phyloP scores from a whole-genome alignment of 2,888 invertebrate species.

The Ametastegia equiseti region DNA sequence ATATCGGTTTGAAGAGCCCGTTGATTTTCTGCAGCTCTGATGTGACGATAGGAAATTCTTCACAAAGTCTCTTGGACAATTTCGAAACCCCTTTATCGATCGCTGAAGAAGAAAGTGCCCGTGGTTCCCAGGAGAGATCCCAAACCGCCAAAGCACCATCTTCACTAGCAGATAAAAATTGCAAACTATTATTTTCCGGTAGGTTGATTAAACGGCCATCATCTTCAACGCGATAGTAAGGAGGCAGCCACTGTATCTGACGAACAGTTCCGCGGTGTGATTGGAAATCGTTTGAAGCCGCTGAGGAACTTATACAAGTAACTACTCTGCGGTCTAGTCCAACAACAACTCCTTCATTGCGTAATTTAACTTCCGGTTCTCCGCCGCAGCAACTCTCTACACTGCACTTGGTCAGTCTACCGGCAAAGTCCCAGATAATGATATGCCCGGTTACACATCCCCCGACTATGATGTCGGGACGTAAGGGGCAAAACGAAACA shows the following conservation, averaged over 20 bases:
- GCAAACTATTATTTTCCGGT: conserved; percentile 56
- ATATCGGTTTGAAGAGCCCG: conserved; percentile 72
- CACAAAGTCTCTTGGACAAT: conserved; percentile 50
- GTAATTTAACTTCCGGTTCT: conserved; percentile 50
- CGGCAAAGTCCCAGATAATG: conserved; percentile 69
- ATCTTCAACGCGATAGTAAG: conserved; percentile 74
- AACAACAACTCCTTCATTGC: conserved; percentile 32
- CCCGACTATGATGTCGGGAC: conserved; percentile 67
- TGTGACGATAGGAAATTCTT: background rate
- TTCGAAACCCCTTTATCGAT: conserved; percentile 28
- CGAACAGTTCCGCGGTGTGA: conserved; percentile 81
- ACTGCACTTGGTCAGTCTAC: conserved; percentile 42
- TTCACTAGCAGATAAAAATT: conserved; percentile 69
- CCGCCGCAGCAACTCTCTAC: conserved; percentile 42
- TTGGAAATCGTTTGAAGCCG: conserved; percentile 54
- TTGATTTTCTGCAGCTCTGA: conserved; percentile 58
- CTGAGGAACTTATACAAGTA: background rate
- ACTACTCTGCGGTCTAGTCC: background rate
- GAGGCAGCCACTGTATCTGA: conserved; percentile 81
- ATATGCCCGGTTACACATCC: conserved; percentile 72
- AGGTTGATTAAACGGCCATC: conserved; percentile 33
- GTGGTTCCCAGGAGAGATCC: conserved; percentile 69
- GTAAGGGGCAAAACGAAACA: conserved; percentile 70
- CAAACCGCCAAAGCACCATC: conserved; percentile 71
- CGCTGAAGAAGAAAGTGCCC: conserved; percentile 55